Evolutionary conservation across 2,888 invertebrate species (phyloP).

Genomic region (Meganola albula): DNA sequence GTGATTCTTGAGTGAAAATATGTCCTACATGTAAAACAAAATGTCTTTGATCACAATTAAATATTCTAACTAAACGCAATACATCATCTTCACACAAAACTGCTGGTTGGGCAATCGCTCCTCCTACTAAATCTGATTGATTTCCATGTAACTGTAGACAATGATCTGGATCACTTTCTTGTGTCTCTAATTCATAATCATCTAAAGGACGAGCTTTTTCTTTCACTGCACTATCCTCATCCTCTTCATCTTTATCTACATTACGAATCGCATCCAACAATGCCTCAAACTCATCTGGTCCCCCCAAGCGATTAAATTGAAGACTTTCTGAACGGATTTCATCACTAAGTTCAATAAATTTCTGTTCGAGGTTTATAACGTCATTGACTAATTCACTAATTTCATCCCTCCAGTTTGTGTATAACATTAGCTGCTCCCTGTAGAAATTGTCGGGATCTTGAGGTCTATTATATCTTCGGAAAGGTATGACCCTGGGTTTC

Average conservation of each 20-base stretch:
- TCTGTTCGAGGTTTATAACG: constrained; percentile 9
- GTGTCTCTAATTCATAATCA: constrained; percentile 4
- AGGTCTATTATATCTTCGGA: constrained; percentile 4
- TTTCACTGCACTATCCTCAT: constrained; percentile 4
- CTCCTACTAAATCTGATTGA: neutral
- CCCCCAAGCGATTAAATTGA: constrained; percentile 6
- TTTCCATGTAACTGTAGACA: too few species aligned
- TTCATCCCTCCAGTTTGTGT: constrained; percentile 13
- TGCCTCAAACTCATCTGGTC: constrained; percentile 4
- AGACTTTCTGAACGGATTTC: constrained; percentile 2
- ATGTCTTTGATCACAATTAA: constrained; percentile 8
- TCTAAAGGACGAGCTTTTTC: constrained; percentile 5
- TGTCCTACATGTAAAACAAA: constrained; percentile 12
- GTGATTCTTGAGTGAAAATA: constrained; percentile 10
- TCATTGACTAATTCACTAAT: constrained; percentile 9
- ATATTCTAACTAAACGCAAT: constrained; percentile 2
- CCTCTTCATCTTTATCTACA: constrained; percentile 3
- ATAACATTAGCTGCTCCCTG: constrained; percentile 7
- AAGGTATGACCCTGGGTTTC: constrained; percentile 4
- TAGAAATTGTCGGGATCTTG: constrained; percentile 5
- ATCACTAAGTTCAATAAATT: constrained; percentile 13
- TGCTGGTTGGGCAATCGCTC: neutral
- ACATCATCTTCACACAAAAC: constrained; percentile 1
- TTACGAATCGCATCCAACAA: constrained; percentile 7
- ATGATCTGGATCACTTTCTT: constrained; percentile 1